phyloP scores from a whole-genome alignment of 2,888 invertebrate genomes.

The Teleiodes luculella region DNA sequence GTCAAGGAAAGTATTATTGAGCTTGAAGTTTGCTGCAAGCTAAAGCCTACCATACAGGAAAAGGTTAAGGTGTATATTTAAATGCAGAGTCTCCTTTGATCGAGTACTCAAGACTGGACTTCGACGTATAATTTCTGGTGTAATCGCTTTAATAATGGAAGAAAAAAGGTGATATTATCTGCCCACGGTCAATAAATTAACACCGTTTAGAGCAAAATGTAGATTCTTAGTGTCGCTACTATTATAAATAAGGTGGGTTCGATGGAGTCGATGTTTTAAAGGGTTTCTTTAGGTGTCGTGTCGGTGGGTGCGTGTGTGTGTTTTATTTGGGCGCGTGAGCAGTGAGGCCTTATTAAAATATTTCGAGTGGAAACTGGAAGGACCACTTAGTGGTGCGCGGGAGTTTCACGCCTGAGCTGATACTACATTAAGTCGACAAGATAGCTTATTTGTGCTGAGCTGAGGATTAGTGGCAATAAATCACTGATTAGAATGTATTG shows the following conservation, averaged over 20 bases:
- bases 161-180: slow-evolving; percentile 78
- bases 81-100: slow-evolving; percentile 29
- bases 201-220: slow-evolving; percentile 79
- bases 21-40: slow-evolving; percentile 28
- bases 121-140: slow-evolving; percentile 77
- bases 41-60: slow-evolving; percentile 37
- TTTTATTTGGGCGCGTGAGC: slow-evolving; percentile 77
- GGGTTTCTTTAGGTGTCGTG: slow-evolving; percentile 47
- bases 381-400: slow-evolving; percentile 78
- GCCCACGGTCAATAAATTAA: slow-evolving; percentile 79
- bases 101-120: slow-evolving; percentile 59
- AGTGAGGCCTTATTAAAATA: slow-evolving; percentile 78
- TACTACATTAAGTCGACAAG: slow-evolving; percentile 79
- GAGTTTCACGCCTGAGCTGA: slow-evolving; percentile 78
- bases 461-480: slow-evolving; percentile 77
- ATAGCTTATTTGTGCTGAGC: slow-evolving; percentile 79
- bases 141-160: slow-evolving; percentile 77
- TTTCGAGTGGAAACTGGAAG: slow-evolving; percentile 79
- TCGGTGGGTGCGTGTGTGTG: slow-evolving; percentile 56
- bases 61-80: slow-evolving; percentile 37
- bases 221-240: slow-evolving; percentile 77
- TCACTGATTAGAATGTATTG: slow-evolving; percentile 79
- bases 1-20: slow-evolving; percentile 66
- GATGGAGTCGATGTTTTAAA: slow-evolving; percentile 53
- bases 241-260: slow-evolving; percentile 72